These are phyloP conservation scores for Sorex maritimensis DNA, from an alignment of 2,797 vertebrate species.

Conservation along the genomic window DNA sequence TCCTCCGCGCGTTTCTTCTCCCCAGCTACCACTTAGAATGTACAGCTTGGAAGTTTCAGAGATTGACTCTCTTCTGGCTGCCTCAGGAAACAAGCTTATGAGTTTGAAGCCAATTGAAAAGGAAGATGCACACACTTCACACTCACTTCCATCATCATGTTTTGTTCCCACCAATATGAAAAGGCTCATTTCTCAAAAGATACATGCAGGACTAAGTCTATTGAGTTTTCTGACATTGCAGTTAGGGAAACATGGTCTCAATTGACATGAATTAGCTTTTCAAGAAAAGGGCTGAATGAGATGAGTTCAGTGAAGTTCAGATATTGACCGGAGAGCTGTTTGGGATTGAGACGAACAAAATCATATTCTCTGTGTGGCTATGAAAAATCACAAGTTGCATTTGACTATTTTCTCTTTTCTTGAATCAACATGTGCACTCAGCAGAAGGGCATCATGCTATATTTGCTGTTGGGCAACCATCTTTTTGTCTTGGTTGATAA, in stretches of 20 bases:
- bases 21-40: background rate
- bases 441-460: constrained; percentile 8
- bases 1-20: background rate
- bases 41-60: background rate
- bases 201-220: background rate
- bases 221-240: background rate
- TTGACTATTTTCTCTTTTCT: constrained; percentile 71
- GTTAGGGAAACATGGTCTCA: background rate
- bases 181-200: constrained; percentile 6
- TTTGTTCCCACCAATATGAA: background rate
- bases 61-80: background rate
- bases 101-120: constrained; percentile 41
- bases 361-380: background rate
- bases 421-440: constrained; percentile 15
- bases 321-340: background rate
- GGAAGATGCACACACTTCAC: background rate
- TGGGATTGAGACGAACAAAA: constrained; percentile 28
- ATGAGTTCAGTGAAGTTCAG: constrained; percentile 19
- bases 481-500: constrained; percentile 23
- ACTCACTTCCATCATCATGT: background rate
- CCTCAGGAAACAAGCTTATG: constrained; percentile 53
- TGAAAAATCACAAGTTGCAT: constrained; percentile 36
- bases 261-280: constrained; percentile 26
- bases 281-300: background rate
- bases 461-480: background rate